Base-by-base conservation (phyloP, 2,888 invertebrate genomes). In the Artemia sp. region DNA sequence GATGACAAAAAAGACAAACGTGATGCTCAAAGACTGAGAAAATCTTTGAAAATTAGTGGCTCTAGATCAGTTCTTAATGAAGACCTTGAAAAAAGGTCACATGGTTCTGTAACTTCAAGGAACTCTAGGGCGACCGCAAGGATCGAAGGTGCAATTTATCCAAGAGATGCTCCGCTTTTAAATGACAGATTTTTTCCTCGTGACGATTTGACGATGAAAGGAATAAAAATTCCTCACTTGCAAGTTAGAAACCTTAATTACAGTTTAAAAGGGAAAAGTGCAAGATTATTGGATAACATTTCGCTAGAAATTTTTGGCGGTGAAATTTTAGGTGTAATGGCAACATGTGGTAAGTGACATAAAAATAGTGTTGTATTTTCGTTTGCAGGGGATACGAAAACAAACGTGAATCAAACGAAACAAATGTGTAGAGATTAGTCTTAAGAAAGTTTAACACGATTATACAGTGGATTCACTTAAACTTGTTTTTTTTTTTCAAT, bases 291-390 rank as follows among this genome's bases (percentile, higher is more conserved):
- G 3, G 85, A 89, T 68, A 87, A 87, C 6, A 82, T 94, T 10
- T 89, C 90, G 51, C 85, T 94, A 74, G 94, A 95, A 79, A 88
- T 89, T 51, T 86, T 89, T 74, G 92, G 92, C 0, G 92, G 93
- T 3, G 94, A 95, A 80, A 84, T 94, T 67, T 81, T 94, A 75
- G 93, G 92, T 4, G 84, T 95, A 38, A 85, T 95, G 85, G 88
- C 93, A 1, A 94, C 94, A 0, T 77, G 77, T 67, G 80, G 80
- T 80, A 71, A 75, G 74, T 72, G 50, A 67, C n/a, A 50, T 58
- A 58, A 14, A 58, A 14, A 8, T 8, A 8, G 14, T 8, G 14
- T 58, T 58, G 12, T 10, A 19, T 58, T 14, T 11, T 58, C 2
- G 10, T 24, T 24, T 58, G 14, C 64, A 14, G 8, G 38, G 38